Percentiles rank a stretch among this genome's conserved stretches.
phyloP scores from a whole-genome alignment of 2,113 vertebrate genomes.

The Ictidomys tridecemlineatus region DNA sequence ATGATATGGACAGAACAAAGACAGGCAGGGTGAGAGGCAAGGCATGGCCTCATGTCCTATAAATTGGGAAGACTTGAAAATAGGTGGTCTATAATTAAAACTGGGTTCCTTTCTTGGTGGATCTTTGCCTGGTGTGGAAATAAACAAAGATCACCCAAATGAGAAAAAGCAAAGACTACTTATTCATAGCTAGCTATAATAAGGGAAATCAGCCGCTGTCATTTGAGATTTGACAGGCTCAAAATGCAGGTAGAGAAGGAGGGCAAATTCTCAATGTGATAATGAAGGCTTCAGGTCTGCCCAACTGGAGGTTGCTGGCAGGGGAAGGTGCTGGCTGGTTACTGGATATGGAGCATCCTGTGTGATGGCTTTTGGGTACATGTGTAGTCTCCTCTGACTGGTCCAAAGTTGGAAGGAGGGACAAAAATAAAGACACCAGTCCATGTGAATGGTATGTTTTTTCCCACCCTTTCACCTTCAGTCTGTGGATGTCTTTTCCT shows the following conservation, averaged over 20 bases:
- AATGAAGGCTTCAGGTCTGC: background rate
- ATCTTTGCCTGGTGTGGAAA: background rate
- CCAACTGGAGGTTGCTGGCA: background rate
- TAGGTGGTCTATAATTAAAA: background rate
- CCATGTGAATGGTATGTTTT: too few species aligned
- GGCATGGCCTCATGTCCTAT: accelerated
- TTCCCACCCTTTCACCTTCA: too few species aligned
- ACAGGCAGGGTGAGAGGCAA: background rate
- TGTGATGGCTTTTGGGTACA: background rate
- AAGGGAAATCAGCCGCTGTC: background rate
- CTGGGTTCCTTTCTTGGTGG: background rate
- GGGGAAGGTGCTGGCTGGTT: background rate
- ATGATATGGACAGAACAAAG: background rate
- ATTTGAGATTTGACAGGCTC: background rate
- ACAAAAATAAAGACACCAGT: background rate
- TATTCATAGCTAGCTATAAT: background rate
- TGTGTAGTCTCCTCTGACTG: background rate
- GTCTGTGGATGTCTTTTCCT: too few species aligned
- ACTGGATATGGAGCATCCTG: background rate
- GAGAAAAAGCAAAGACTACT: background rate
- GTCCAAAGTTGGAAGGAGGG: background rate
- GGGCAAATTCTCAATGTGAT: background rate
- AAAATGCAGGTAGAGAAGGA: background rate
- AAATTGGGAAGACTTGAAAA: background rate
- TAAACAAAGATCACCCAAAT: background rate